Base-by-base conservation (phyloP, 2,888 invertebrate genomes). In the Tupiocoris notatus region DNA sequence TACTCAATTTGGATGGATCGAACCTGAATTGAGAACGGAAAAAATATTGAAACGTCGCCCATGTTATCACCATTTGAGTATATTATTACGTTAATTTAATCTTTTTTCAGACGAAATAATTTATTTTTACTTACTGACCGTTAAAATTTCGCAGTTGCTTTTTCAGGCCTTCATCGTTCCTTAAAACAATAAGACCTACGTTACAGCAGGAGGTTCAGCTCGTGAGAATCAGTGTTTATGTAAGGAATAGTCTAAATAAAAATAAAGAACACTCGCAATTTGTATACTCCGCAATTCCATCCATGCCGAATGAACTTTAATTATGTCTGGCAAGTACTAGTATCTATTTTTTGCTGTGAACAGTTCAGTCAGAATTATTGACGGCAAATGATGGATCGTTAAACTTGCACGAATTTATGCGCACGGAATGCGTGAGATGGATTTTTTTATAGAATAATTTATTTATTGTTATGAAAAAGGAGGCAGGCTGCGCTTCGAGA, bases 141-240 rank as follows among this genome's bases (percentile, higher is more conserved):
- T 39, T 39, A 39, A 39, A 39, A 39, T 73, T 16, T 75, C 57
- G 23, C 56, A 65, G 66, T 75, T 75, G 54, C 67, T 75, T 66
- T 75, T 75, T 67, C 75, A 75, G 75, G 75, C 75, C 67, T 75
- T 75, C 67, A 62, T 75, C 54, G 67, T 75, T 67, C 75, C 75
- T 18, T 75, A 67, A 75, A 58, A 56, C 63, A 7, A 59, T 61
- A 25, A 71, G 25, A 39, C 71, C 61, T 1, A 62, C 71, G 21
- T 39, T 61, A 39, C 25, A 21, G 71, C 71, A 71, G 71, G 71
- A 71, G 61, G 71, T 71, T 71, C 71, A 71, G 71, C 71, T 62
- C 62, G 71, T 61, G 71, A 61, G 24, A 59, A 56, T 71, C 57
- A n/a, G 61, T 71, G 12, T 39, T 39, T 39, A 39, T 7, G 39